These are phyloP conservation scores for Dromiciops gliroides DNA, from an alignment of 2,113 vertebrate genomes.

Conservation along the genomic window DNA sequence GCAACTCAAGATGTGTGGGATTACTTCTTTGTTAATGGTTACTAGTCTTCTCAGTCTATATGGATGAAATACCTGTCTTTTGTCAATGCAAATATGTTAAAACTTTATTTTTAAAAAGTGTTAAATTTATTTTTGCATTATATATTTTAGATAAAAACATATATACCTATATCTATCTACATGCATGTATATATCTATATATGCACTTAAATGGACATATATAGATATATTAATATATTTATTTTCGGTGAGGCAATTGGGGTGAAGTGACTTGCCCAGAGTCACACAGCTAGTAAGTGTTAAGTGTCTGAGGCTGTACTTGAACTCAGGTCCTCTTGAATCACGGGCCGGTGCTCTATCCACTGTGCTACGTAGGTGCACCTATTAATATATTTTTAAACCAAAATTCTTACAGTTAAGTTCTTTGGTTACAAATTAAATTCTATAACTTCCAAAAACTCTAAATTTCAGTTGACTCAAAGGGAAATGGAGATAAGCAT, in stretches of 20 bases:
- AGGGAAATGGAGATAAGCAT: not conserved
- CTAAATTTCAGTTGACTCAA: not conserved
- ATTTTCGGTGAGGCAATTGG: too few relatives aligned
- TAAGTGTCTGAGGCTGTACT: too few relatives aligned
- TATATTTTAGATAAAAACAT: too few relatives aligned
- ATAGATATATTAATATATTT: not conserved
- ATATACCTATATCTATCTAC: not conserved
- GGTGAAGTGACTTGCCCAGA: too few relatives aligned
- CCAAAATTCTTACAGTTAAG: not conserved
- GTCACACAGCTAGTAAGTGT: too few relatives aligned
- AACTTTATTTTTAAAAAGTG: slow-evolving; percentile 66
- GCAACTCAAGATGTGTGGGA: not conserved
- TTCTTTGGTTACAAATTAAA: not conserved
- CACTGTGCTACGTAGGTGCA: too few relatives aligned
- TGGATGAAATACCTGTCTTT: slow-evolving; percentile 58
- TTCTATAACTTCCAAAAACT: not conserved
- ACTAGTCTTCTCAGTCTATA: slow-evolving; percentile 55
- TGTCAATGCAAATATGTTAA: slow-evolving; percentile 72
- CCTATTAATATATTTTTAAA: not conserved
- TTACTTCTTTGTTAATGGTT: slow-evolving; percentile 62
- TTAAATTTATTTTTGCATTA: slow-evolving; percentile 76
- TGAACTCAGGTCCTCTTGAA: too few relatives aligned
- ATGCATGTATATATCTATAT: not conserved
- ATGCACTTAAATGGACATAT: not conserved
- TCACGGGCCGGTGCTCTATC: too few relatives aligned